phyloP scores from a whole-genome alignment of 2,888 invertebrate genomes.

The Argyresthia goedartella region DNA sequence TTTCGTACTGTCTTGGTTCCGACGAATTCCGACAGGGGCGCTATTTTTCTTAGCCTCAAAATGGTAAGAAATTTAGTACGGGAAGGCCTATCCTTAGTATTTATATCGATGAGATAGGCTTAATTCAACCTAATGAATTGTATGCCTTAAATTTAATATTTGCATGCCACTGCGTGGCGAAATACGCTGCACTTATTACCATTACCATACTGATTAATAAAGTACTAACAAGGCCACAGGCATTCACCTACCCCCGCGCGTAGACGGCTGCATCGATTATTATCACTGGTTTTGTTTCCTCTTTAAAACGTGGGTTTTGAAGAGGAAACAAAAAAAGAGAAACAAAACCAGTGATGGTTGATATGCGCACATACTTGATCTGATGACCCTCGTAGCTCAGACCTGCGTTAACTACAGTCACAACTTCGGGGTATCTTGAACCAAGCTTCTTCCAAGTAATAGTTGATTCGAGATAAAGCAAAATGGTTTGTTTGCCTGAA shows the following conservation, averaged over 20 bases:
- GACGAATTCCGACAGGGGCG: no score
- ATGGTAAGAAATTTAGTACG: no score
- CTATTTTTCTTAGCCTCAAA: no score
- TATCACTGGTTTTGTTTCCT: constrained; percentile 65
- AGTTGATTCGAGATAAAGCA: constrained; percentile 51
- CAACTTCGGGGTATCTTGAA: constrained; percentile 50
- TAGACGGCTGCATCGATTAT: constrained; percentile 74
- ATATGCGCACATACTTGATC: constrained; percentile 72
- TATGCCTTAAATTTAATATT: no score
- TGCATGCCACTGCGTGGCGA: no score
- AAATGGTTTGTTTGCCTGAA: background rate
- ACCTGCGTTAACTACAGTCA: constrained; percentile 68
- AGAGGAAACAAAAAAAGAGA: no score
- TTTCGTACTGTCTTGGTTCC: no score
- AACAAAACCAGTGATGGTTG: no score
- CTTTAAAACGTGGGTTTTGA: constrained; percentile 48
- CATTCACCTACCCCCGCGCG: constrained; percentile 82
- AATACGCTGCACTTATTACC: no score
- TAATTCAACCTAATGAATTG: no score
- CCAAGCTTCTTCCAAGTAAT: constrained; percentile 51
- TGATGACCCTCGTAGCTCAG: constrained; percentile 71
- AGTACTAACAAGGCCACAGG: constrained; percentile 76
- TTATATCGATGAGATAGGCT: no score
- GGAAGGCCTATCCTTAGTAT: no score
- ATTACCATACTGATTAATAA: constrained; percentile 76